A percentile compares a stretch with the other conserved stretches of the same genome.
Evolutionary conservation across 2,113 vertebrate species (phyloP).

Genomic region (Andinoacara biseriatus): DNA sequence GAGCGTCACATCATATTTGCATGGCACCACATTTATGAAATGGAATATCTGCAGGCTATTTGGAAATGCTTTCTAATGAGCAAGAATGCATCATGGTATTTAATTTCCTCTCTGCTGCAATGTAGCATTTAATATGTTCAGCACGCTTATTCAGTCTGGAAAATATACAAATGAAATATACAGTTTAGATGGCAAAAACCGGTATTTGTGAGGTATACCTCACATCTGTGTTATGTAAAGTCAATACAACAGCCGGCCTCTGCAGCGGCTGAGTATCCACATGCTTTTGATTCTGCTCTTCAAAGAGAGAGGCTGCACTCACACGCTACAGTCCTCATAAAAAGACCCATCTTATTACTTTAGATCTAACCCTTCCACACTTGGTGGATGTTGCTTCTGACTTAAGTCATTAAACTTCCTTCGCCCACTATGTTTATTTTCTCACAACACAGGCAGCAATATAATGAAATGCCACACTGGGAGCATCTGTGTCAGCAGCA

Average conservation of each 20-base stretch:
- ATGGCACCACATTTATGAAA: slow-evolving; percentile 32
- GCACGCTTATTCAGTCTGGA: neutral
- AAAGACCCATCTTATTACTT: slow-evolving; percentile 58
- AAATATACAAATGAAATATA: neutral
- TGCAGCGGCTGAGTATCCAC: slow-evolving; percentile 50
- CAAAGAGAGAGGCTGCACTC: slow-evolving; percentile 48
- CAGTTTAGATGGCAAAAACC: neutral
- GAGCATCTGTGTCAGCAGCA: slow-evolving; percentile 23
- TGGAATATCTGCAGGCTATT: slow-evolving; percentile 32
- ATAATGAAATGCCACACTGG: slow-evolving; percentile 39
- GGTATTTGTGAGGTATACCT: slow-evolving; percentile 19
- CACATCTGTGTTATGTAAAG: slow-evolving; percentile 55
- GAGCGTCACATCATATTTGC: slow-evolving; percentile 18
- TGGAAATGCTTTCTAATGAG: slow-evolving; percentile 33
- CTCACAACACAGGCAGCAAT: slow-evolving; percentile 35
- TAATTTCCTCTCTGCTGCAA: neutral
- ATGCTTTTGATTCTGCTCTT: slow-evolving; percentile 62
- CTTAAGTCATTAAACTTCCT: slow-evolving; percentile 46
- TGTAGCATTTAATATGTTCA: neutral
- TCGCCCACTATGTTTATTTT: slow-evolving; percentile 7
- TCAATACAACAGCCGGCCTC: slow-evolving; percentile 62
- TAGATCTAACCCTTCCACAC: slow-evolving; percentile 43
- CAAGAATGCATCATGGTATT: neutral
- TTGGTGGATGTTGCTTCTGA: slow-evolving; percentile 38
- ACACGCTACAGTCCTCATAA: slow-evolving; percentile 39